Base-by-base conservation (phyloP, 2,888 invertebrate genomes). In the Nudaria mundana region DNA sequence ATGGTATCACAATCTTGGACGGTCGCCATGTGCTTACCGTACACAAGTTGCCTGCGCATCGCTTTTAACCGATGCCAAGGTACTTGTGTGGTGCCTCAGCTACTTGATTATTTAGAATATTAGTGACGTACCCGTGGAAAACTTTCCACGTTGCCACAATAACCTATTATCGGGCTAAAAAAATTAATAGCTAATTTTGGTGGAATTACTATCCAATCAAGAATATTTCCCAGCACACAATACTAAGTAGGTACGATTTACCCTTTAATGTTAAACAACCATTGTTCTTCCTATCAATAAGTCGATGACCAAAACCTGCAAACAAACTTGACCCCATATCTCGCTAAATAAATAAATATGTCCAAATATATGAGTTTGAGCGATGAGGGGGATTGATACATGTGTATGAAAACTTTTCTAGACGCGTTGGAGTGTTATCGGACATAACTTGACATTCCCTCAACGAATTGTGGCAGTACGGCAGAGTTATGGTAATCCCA, bases 371-470 rank as follows among this genome's bases (percentile, higher is more conserved):
- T n/a, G n/a, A n/a, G n/a, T n/a, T n/a, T n/a, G n/a, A n/a, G n/a
- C n/a, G n/a, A n/a, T n/a, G n/a, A n/a, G n/a, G n/a, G n/a, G n/a
- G n/a, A n/a, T n/a, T n/a, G n/a, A n/a, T n/a, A n/a, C n/a, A n/a
- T n/a, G n/a, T n/a, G n/a, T n/a, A n/a, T n/a, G n/a, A 36, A 39
- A 52, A 51, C 40, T 37, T 40, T 38, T 51, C 36, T 37, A 29
- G 31, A 40, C 35, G 37, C 40, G 36, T 51, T 46, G 42, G 45
- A 52, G 37, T 55, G 53, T 52, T 41, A 32, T 49, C 40, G 48
- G 57, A 63, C 62, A 64, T 61, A 62, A 64, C 38, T 50, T 56
- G 63, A 63, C 57, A 55, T 63, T 54, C 54, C 58, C 54, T 54
- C 56, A 45, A 55, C 58, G 42, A 56, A 50, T 44, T 51, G 39